Base-by-base conservation (phyloP, 2,113 vertebrate species). In the Pseudonaja textilis region DNA sequence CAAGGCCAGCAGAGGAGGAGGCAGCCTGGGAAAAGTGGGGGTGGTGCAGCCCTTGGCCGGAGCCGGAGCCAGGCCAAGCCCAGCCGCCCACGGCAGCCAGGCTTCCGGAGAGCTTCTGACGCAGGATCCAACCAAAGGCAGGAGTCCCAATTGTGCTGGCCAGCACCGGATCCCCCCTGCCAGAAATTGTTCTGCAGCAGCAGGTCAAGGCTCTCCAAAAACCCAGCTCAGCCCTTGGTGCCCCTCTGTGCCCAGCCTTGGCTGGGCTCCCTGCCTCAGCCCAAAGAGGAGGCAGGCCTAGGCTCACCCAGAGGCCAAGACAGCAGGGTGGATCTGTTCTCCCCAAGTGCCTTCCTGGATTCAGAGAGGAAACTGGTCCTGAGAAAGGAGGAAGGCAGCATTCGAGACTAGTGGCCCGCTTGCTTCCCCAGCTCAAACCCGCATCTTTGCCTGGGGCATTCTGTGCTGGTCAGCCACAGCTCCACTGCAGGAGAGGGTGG, bases 1-100 rank as follows among this genome's bases (percentile, higher is more conserved):
- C 69, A 81, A 74, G 69, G n/a, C 69, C 16, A 39, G 14, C 64
- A 6, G 0, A 42, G 34, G 0, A 42, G 34, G 34, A 10, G 34
- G 34, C 74, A 64, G 92, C 55, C 74, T 90, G 92, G 92, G 88
- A 93, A 93, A 57, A 18, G 12, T 26, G 92, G 88, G 64, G 92
- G 92, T 47, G 81, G 88, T 18, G 11, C 34, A 16, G 34, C 14
- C 89, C 59, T 50, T 25, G 12, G 7, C 42, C 26, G 1, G 34
- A n/a, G 7, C 42, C 26, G 1, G 34, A n/a, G 86, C 87, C 11
- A 25, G n/a, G 61, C 69, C 69, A 3, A 25, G 25, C 14, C 29
- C 54, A 11, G 54, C 88, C 29, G 22, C 55, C 69, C 64, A 59
- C 10, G 0, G 55, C 56, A 59, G 47, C 85, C 45, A 0, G 69